Evolutionary conservation across 2,113 vertebrate species (phyloP), one percentile per base, ranked within the genome.

Genomic region (Halichoerus grypus): DNA sequence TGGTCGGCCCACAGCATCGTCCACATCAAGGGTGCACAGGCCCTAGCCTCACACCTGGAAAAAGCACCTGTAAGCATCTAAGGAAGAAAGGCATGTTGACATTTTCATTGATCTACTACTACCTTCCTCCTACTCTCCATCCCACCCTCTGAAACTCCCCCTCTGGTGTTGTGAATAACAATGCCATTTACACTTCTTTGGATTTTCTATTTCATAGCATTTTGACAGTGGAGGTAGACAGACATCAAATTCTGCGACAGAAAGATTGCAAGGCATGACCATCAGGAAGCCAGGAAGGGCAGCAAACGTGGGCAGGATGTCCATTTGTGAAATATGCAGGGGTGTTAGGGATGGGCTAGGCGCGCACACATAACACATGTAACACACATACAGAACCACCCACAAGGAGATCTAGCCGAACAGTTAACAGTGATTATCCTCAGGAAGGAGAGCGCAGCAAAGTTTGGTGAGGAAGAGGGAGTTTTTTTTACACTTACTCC

Each of bases 171-270:
- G 28, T 18, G n/a, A 59, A 33, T 33, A 92, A 76, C 5, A 55
- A 39, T 31, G 61, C 1, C 26, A 19, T 61, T n/a, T 81, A 13
- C 28, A 53, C 18, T 24, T 87, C 81, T 67, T 33, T 12, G 8
- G 39, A 87, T 59, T 96, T 95, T 53, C 8, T 51, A 81, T 88
- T 88, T 91, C 67, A 95, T 26, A 53, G 77, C 86, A 65, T 86
- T 96, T 89, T 93, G 79, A 88, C 79, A 46, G 53, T 36, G 22
- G 36, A 79, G 33, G 81, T 24, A 87, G 76, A 69, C 14, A 67
- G 80, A 88, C 9, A 80, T 76, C 28, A 95, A 84, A 55, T 84
- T 95, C 33, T 51, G 18, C 13, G 74, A 76, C 51, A 89, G 80
- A 94, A 81, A 61, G 61, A 95, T 22, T 72, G n/a, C 59, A 91